Conservation (phyloP, 2,797 vertebrate species). For the Cephalopachus bancanus region DNA sequence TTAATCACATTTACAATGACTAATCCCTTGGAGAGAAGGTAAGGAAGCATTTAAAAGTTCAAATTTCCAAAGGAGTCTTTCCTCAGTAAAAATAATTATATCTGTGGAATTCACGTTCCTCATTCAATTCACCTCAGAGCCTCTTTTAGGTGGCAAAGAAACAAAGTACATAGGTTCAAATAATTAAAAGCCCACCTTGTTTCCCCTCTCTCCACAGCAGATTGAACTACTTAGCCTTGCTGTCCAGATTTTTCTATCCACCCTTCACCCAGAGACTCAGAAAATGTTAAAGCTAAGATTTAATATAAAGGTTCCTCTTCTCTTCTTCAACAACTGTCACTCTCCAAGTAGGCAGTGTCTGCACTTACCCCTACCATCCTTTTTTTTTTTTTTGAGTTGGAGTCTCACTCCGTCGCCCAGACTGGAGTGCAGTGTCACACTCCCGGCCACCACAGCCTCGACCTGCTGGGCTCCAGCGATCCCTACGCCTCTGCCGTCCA, state of each 20-base stretch:
- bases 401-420: too few relatives aligned
- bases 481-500: too few relatives aligned
- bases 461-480: too few relatives aligned
- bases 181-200: constrained; percentile 14
- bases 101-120: constrained; percentile 47
- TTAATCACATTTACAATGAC: constrained; percentile 25
- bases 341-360: constrained; percentile 39
- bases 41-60: constrained; percentile 14
- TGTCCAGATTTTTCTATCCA: constrained; percentile 44
- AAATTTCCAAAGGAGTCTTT: constrained; percentile 19
- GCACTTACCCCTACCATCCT: not conserved
- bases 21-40: not conserved
- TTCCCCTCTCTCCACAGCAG: constrained; percentile 5
- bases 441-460: too few relatives aligned
- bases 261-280: not conserved
- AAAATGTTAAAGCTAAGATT: constrained; percentile 55
- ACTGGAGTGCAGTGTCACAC: too few relatives aligned
- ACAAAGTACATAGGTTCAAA: constrained; percentile 30
- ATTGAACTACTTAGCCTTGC: constrained; percentile 36
- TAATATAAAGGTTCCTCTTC: not conserved
- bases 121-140: constrained; percentile 29
- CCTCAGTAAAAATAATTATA: constrained; percentile 20
- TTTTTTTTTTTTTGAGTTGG: too few relatives aligned
- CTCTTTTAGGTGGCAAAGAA: constrained; percentile 58
- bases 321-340: not conserved